These are phyloP conservation scores for Caenorhabditis sp. DNA, from an alignment of 2,888 invertebrate genomes.

Conservation along the genomic window DNA sequence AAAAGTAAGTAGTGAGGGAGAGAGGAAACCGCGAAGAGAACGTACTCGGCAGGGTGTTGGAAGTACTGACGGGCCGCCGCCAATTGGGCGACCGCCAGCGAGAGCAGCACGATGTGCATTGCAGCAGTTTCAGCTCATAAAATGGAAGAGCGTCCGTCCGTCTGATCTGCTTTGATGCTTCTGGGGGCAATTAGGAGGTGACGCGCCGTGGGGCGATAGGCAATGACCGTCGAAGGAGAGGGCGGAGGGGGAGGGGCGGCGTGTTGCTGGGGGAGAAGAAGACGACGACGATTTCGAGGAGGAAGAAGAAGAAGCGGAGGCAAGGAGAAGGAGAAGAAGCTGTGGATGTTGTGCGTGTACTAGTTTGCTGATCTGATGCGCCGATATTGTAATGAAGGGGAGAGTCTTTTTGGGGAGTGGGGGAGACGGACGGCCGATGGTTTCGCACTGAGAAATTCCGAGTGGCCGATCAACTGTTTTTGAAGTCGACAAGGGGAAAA, in stretches of 20 bases:
- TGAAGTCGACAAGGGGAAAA: not conserved
- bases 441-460: constrained; percentile 25
- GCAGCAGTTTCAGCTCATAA: constrained; percentile 49
- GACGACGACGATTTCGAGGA: constrained; percentile 17
- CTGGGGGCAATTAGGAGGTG: constrained; percentile 54
- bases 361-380: constrained; percentile 64
- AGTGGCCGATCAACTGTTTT: constrained; percentile 4
- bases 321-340: constrained; percentile 41
- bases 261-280: constrained; percentile 36
- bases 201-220: constrained; percentile 46
- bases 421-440: constrained; percentile 13
- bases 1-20: constrained; percentile 42
- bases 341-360: constrained; percentile 49
- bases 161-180: constrained; percentile 30
- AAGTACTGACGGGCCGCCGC: constrained; percentile 55
- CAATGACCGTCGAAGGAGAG: constrained; percentile 53
- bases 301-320: constrained; percentile 16
- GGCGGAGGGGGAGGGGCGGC: constrained; percentile 34
- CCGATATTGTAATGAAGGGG: constrained; percentile 61
- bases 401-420: constrained; percentile 49
- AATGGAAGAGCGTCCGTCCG: constrained; percentile 25
- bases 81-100: constrained; percentile 46
- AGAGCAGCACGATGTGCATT: constrained; percentile 41
- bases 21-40: constrained; percentile 32
- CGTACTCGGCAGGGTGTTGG: constrained; percentile 52